A percentile compares a stretch with the other conserved stretches of the same genome.
Conservation (phyloP, 2,797 vertebrate genomes). For the Picus viridis region DNA sequence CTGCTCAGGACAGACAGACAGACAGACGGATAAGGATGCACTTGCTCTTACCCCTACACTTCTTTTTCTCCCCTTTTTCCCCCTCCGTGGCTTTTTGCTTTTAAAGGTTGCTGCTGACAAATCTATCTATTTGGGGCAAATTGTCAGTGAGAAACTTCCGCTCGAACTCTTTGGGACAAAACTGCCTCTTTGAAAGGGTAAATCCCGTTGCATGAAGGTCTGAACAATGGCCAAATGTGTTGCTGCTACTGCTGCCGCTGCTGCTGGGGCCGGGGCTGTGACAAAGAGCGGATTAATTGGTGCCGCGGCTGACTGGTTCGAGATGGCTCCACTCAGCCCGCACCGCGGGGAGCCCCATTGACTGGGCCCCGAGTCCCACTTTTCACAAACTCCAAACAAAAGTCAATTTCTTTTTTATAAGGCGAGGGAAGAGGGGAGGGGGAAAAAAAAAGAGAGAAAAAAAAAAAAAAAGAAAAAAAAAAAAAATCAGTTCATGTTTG, state of each 20-base stretch:
- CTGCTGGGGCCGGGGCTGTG: slow-evolving; percentile 85
- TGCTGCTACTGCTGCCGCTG: slow-evolving; percentile 90
- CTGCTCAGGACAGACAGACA: slow-evolving; percentile 26
- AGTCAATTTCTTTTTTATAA: slow-evolving; percentile 99
- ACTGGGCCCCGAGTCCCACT: slow-evolving; percentile 99
- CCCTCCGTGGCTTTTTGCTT: slow-evolving; percentile 80
- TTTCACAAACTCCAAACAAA: slow-evolving; percentile 99
- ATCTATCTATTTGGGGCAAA: slow-evolving; percentile 99
- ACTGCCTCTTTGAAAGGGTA: slow-evolving; percentile 99
- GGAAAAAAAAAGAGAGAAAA: too few relatives aligned
- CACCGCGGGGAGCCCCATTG: slow-evolving; percentile 98
- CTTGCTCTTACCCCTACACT: slow-evolving; percentile 35
- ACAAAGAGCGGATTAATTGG: slow-evolving; percentile 99
- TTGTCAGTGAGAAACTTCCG: slow-evolving; percentile 99
- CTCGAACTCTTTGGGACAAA: slow-evolving; percentile 99
- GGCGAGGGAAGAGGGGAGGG: slow-evolving; percentile 68
- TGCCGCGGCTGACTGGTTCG: slow-evolving; percentile 99
- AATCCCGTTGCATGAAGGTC: slow-evolving; percentile 98
- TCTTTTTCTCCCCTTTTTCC: slow-evolving; percentile 65
- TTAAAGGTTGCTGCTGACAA: slow-evolving; percentile 94
- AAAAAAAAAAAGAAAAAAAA: slow-evolving; percentile 46
- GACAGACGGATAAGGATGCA: slow-evolving; percentile 32
- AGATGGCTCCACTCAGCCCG: slow-evolving; percentile 99
- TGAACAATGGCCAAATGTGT: slow-evolving; percentile 99
- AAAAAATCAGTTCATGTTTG: slow-evolving; percentile 89